Evolutionary conservation across 2,113 vertebrate genomes (phyloP).

Genomic region (Archocentrus centrarchus): DNA sequence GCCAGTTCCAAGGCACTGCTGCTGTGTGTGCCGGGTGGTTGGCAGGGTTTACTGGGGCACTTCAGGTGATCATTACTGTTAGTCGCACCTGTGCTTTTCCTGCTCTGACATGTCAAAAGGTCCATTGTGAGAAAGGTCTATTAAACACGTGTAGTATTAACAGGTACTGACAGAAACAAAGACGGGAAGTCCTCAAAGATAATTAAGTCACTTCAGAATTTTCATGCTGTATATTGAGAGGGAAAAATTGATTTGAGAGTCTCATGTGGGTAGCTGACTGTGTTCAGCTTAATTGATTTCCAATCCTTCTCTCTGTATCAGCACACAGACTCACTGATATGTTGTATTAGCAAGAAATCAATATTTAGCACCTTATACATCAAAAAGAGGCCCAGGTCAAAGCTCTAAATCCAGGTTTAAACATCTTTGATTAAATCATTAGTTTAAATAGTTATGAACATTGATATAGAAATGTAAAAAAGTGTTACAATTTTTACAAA

Average conservation of each 20-base stretch:
- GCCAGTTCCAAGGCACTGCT: neutral
- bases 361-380: neutral
- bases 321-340: neutral
- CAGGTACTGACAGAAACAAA: neutral
- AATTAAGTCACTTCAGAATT: constrained; percentile 20
- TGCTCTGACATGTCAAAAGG: constrained; percentile 7
- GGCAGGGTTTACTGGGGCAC: neutral
- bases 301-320: neutral
- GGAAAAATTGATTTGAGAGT: constrained; percentile 42
- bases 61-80: constrained; percentile 9
- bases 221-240: neutral
- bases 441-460: neutral
- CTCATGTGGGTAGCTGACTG: neutral
- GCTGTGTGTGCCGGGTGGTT: neutral
- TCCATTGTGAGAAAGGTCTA: neutral
- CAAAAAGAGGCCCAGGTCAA: neutral
- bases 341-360: constrained; percentile 8
- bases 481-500: neutral
- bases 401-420: neutral
- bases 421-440: too few species aligned
- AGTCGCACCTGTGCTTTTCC: constrained; percentile 19
- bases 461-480: neutral
- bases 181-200: neutral
- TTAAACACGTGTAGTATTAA: neutral
- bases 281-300: constrained; percentile 11